These are phyloP conservation scores for Drosophila varians DNA, from an alignment of 1,140 invertebrate species.

Conservation along the genomic window DNA sequence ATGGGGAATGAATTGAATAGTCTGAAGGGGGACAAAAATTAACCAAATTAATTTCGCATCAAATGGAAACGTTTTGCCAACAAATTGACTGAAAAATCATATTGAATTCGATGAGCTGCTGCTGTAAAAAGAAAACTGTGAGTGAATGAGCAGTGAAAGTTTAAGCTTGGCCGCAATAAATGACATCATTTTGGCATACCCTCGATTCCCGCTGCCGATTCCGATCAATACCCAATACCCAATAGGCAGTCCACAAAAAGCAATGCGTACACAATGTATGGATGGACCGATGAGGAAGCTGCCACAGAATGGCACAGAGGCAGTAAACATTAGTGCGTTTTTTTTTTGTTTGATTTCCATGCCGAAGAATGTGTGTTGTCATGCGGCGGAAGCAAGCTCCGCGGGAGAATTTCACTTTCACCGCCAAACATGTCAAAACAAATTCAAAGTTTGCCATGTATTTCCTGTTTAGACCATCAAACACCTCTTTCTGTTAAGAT, in stretches of 20 bases:
- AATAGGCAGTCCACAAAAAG: slow-evolving; percentile 27
- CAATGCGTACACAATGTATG: slow-evolving; percentile 23
- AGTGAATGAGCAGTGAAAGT: slow-evolving; percentile 70
- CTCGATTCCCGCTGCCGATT: slow-evolving; percentile 25
- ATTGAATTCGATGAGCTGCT: slow-evolving; percentile 44
- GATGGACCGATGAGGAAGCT: slow-evolving; percentile 1
- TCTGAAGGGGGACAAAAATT: slow-evolving; percentile 18
- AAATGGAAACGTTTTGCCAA: slow-evolving; percentile 32
- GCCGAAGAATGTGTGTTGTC: slow-evolving; percentile 60
- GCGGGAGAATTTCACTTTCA: slow-evolving; percentile 75
- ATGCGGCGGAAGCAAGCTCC: slow-evolving; percentile 59
- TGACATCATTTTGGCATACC: slow-evolving; percentile 74
- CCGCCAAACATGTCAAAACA: slow-evolving; percentile 81
- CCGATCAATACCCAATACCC: slow-evolving; percentile 12
- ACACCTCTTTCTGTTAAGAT: background rate
- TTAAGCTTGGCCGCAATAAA: slow-evolving; percentile 64
- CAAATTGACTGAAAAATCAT: slow-evolving; percentile 46
- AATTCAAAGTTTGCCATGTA: slow-evolving; percentile 70
- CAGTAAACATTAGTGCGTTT: slow-evolving; percentile 36
- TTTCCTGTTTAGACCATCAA: slow-evolving; percentile 60
- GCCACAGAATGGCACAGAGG: slow-evolving; percentile 5
- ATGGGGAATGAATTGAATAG: slow-evolving; percentile 25
- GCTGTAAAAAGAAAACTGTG: slow-evolving; percentile 4
- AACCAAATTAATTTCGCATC: slow-evolving; percentile 13
- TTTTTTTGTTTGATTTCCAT: slow-evolving; percentile 35